Evolutionary conservation across 2,888 invertebrate species (phyloP).

Genomic region (Therioaphis trifolii): DNA sequence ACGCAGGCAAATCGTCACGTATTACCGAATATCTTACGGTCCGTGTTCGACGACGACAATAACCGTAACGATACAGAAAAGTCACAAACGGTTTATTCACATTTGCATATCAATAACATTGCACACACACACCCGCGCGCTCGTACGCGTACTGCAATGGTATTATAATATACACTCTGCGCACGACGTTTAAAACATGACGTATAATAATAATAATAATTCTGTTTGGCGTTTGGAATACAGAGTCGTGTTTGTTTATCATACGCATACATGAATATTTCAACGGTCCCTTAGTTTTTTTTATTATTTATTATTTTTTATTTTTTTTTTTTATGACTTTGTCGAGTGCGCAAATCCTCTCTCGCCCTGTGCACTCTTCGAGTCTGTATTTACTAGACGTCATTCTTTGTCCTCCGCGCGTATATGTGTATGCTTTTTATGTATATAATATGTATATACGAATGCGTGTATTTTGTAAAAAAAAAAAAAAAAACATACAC

Average conservation of each 20-base stretch:
- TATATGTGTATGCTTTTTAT: too few relatives aligned
- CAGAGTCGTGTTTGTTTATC: slow-evolving; percentile 34
- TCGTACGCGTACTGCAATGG: too few relatives aligned
- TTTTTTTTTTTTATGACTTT: slow-evolving; percentile 35
- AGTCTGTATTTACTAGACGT: slow-evolving; percentile 32
- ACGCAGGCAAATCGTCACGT: too few relatives aligned
- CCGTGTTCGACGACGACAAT: too few relatives aligned
- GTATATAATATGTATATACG: too few relatives aligned
- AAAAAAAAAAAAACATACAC: too few relatives aligned
- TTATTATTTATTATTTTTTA: not conserved
- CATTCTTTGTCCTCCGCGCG: not conserved
- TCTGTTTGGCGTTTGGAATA: slow-evolving; percentile 24
- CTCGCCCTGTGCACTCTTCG: not conserved
- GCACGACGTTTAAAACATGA: slow-evolving; percentile 4
- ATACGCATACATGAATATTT: slow-evolving; percentile 47
- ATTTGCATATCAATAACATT: not conserved
- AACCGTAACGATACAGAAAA: not conserved
- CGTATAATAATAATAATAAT: slow-evolving; percentile 17
- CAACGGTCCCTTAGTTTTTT: not conserved
- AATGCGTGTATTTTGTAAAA: too few relatives aligned
- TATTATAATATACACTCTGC: not conserved
- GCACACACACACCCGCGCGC: not conserved
- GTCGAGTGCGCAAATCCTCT: slow-evolving; percentile 25
- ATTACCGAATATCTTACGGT: too few relatives aligned
- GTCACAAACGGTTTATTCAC: not conserved